Conservation (phyloP, 2,888 invertebrate genomes). For the Drosophila eohydei region DNA sequence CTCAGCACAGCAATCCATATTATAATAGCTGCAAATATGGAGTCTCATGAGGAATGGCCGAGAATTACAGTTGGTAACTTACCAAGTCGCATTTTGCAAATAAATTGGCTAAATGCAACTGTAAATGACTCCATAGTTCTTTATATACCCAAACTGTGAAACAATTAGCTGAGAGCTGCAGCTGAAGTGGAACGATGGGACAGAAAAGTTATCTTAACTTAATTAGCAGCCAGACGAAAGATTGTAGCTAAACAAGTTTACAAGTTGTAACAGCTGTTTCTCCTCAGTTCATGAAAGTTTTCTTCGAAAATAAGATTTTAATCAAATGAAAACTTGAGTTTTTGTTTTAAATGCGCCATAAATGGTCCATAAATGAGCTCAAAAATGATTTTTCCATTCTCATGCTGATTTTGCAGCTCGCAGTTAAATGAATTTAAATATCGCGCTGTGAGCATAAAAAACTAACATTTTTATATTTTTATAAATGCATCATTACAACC, state of each 20-base stretch:
- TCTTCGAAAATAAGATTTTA: slow-evolving; percentile 1
- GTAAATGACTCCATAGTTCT: neutral
- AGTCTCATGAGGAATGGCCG: neutral
- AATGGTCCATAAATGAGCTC: slow-evolving; percentile 15
- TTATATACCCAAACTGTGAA: slow-evolving; percentile 31
- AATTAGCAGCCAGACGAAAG: slow-evolving; percentile 7
- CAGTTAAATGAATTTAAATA: slow-evolving; percentile 67
- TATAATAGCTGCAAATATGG: neutral
- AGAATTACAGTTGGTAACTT: slow-evolving; percentile 11
- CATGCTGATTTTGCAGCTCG: slow-evolving; percentile 19
- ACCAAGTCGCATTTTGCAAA: slow-evolving; percentile 44
- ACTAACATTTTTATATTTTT: slow-evolving; percentile 66
- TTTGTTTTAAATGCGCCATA: neutral
- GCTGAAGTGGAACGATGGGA: slow-evolving; percentile 2
- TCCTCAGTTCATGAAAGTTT: neutral
- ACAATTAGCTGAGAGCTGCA: slow-evolving; percentile 27
- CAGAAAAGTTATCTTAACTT: slow-evolving; percentile 14
- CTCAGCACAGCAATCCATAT: slow-evolving; percentile 34
- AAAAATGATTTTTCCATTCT: slow-evolving; percentile 19
- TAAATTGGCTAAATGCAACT: slow-evolving; percentile 1
- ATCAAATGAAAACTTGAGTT: neutral
- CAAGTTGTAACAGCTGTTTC: neutral
- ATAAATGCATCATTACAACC: slow-evolving; percentile 74
- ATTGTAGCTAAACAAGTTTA: neutral
- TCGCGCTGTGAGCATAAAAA: slow-evolving; percentile 48